Percentiles rank a stretch among this genome's conserved stretches.
Conservation (phyloP, 1,140 invertebrate species). For the Trypoxylus dichotomus region DNA sequence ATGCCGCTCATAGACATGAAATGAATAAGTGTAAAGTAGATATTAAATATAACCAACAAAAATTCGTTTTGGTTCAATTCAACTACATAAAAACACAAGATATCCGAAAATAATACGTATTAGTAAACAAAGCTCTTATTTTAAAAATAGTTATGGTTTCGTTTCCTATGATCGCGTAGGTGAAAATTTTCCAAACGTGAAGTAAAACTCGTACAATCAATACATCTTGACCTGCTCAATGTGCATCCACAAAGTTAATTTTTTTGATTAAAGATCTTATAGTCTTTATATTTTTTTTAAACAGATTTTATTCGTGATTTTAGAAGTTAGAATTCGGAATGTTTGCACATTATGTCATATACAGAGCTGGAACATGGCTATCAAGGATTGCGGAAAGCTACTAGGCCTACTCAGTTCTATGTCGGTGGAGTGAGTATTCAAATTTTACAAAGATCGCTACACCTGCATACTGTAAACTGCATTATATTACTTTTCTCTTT, state of each 20-base stretch:
- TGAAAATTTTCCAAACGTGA: neutral
- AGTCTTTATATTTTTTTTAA: neutral
- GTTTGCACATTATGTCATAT: slow-evolving; percentile 70
- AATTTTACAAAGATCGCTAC: neutral
- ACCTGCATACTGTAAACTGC: neutral
- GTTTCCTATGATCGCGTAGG: neutral
- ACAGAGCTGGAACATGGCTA: slow-evolving; percentile 88
- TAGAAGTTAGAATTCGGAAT: slow-evolving; percentile 35
- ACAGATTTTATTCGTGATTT: slow-evolving; percentile 36
- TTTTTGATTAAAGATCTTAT: slow-evolving; percentile 13
- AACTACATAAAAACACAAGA: neutral
- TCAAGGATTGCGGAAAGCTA: slow-evolving; percentile 73
- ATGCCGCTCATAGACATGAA: too few relatives aligned
- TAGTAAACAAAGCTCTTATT: neutral
- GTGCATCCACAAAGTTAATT: slow-evolving; percentile 27
- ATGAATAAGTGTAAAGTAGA: too few relatives aligned
- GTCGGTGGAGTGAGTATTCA: slow-evolving; percentile 50
- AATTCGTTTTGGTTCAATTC: too few relatives aligned
- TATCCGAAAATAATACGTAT: neutral
- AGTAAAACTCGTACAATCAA: slow-evolving; percentile 35
- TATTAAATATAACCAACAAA: too few relatives aligned
- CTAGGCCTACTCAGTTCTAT: slow-evolving; percentile 63
- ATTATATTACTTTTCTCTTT: neutral
- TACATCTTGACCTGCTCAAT: slow-evolving; percentile 42
- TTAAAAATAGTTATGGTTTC: neutral